These are phyloP conservation scores for Cheirogaleus medius DNA, from an alignment of 2,113 vertebrate genomes.

Conservation along the genomic window DNA sequence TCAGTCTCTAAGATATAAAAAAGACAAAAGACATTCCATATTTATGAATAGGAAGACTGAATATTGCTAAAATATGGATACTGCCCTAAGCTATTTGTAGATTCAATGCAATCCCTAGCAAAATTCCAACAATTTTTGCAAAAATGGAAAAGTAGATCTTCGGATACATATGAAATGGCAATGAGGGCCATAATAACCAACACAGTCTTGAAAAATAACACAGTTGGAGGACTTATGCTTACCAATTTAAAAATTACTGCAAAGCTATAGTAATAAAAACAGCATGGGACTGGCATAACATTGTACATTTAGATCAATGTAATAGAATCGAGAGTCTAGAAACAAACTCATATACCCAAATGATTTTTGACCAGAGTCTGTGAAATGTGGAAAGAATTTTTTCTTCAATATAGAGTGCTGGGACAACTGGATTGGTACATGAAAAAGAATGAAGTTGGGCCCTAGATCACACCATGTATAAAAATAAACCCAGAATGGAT, in stretches of 20 bases:
- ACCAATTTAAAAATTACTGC: neutral
- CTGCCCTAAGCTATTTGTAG: neutral
- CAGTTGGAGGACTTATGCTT: neutral
- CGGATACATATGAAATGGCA: neutral
- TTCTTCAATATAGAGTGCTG: neutral
- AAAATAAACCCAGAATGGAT: slow-evolving; percentile 1
- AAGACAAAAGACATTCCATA: neutral
- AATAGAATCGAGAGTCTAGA: neutral
- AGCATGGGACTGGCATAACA: neutral
- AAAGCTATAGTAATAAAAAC: neutral
- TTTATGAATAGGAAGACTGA: neutral
- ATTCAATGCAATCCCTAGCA: neutral
- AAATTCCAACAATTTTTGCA: neutral
- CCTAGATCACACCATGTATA: neutral
- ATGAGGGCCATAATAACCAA: neutral
- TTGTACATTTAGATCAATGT: neutral
- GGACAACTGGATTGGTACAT: neutral
- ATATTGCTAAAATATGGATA: neutral
- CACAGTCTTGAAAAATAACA: neutral
- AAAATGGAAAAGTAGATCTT: neutral
- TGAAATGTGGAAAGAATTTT: neutral
- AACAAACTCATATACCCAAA: neutral
- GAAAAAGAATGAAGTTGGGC: neutral
- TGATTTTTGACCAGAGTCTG: neutral
- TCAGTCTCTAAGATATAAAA: no score